A percentile compares a stretch with the other conserved stretches of the same genome.
Conservation (phyloP, 2,888 invertebrate genomes). For the Eristalinus aeneus region DNA sequence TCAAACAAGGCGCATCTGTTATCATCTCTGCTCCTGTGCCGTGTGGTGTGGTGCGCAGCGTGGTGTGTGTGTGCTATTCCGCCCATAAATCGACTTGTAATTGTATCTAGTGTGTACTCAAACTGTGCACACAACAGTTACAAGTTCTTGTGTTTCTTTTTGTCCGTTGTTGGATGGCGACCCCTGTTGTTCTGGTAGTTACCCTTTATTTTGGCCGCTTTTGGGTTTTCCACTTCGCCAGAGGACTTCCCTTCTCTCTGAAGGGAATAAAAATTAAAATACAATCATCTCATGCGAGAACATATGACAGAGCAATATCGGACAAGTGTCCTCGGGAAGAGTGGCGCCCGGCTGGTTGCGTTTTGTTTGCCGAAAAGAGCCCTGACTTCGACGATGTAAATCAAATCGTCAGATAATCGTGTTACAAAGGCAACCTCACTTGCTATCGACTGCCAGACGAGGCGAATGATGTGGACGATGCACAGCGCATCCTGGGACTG, state of each 20-base stretch:
- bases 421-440: conserved; percentile 78
- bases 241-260: conserved; percentile 40
- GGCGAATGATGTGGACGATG: conserved; percentile 36
- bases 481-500: conserved; percentile 15
- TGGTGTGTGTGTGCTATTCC: conserved; percentile 44
- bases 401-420: conserved; percentile 81
- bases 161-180: neutral
- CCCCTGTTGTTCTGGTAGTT: conserved; percentile 50
- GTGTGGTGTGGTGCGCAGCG: neutral
- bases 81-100: conserved; percentile 72
- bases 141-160: conserved; percentile 54
- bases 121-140: conserved; percentile 68
- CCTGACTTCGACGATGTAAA: conserved; percentile 73
- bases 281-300: conserved; percentile 72
- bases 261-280: conserved; percentile 70
- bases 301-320: conserved; percentile 73
- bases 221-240: conserved; percentile 60
- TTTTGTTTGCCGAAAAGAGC: conserved; percentile 57
- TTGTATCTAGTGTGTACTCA: conserved; percentile 73
- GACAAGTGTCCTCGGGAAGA: conserved; percentile 71
- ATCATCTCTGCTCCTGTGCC: conserved; percentile 69
- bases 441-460: conserved; percentile 45
- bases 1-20: conserved; percentile 74
- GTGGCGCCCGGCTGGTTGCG: conserved; percentile 27
- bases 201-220: conserved; percentile 69